Conservation (phyloP, 2,113 vertebrate species). For the Vicugna pacos region DNA sequence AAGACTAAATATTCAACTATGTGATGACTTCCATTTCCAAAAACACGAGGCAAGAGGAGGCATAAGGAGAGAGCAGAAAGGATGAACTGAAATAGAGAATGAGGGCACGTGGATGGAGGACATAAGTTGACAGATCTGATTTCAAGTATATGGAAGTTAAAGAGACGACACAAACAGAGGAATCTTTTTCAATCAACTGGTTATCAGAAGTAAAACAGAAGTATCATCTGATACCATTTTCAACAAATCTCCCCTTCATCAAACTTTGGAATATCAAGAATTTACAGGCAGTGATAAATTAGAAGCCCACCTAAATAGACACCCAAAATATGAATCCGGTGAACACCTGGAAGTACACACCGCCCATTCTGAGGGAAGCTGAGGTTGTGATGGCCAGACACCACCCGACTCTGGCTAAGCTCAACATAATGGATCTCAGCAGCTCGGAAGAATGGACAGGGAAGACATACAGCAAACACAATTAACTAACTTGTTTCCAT, state of each 20-base stretch:
- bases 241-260: not conserved
- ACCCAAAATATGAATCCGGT: not conserved
- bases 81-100: not conserved
- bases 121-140: not conserved
- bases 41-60: not conserved
- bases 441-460: not conserved
- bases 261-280: not conserved
- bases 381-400: not conserved
- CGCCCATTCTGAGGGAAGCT: not conserved
- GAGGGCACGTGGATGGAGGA: not conserved
- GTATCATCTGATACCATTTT: not conserved
- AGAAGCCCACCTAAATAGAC: not conserved
- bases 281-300: not conserved
- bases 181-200: not conserved
- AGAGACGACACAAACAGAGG: not conserved
- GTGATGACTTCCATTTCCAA: not conserved
- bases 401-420: rapidly evolving
- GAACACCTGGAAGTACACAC: not conserved
- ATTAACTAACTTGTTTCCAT: not conserved
- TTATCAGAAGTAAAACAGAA: not conserved
- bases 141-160: not conserved
- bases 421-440: not conserved
- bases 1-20: not conserved
- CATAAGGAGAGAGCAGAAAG: not conserved
- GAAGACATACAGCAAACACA: rapidly evolving